These are phyloP conservation scores for Agonopterix subpropinquella DNA, from an alignment of 2,888 invertebrate species.

Conservation along the genomic window DNA sequence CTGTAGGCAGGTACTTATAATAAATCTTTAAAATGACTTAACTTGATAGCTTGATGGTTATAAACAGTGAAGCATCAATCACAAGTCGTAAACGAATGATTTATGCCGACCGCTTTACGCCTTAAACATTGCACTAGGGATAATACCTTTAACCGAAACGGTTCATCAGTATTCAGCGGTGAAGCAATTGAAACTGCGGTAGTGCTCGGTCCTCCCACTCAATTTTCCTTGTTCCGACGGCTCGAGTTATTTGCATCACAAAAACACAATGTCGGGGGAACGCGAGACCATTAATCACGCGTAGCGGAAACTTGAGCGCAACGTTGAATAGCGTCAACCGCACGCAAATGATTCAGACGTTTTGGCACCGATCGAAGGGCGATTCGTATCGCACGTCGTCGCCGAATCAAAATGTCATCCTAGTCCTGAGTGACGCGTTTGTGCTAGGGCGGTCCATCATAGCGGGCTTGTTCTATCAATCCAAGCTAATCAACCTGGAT, in stretches of 20 bases:
- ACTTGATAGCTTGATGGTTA: no score
- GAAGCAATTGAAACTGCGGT: slow-evolving; percentile 72
- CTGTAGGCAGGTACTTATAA: no score
- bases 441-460: no score
- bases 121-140: slow-evolving; percentile 37
- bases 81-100: slow-evolving; percentile 6
- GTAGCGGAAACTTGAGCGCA: slow-evolving; percentile 57
- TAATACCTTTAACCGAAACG: slow-evolving; percentile 59
- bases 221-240: slow-evolving; percentile 72
- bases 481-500: no score
- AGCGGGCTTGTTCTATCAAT: no score
- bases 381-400: slow-evolving; percentile 16
- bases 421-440: not conserved
- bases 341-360: slow-evolving; percentile 69
- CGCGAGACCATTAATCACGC: slow-evolving; percentile 71
- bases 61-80: no score
- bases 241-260: slow-evolving; percentile 75
- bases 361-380: slow-evolving; percentile 46
- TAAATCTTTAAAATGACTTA: no score
- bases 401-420: slow-evolving; percentile 4
- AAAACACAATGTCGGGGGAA: slow-evolving; percentile 73
- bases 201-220: slow-evolving; percentile 66
- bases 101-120: slow-evolving; percentile 32
- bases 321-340: slow-evolving; percentile 62
- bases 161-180: slow-evolving; percentile 72